Conservation (phyloP, 2,113 vertebrate species). For the Neogale vison region DNA sequence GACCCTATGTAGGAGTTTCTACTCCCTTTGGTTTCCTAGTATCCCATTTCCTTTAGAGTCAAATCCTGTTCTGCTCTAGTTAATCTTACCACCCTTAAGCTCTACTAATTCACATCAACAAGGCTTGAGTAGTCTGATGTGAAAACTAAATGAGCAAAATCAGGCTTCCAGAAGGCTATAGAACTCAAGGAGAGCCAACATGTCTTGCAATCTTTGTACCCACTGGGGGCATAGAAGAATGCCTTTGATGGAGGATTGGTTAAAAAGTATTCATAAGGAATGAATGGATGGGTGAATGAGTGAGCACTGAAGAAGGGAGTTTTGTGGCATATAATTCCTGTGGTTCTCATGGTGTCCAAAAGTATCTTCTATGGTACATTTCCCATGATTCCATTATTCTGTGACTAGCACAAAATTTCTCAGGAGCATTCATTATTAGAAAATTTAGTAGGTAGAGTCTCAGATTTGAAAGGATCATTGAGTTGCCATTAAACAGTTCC, state of each 20-base stretch:
- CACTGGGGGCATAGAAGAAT: not conserved
- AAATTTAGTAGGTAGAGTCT: not conserved
- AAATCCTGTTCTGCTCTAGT: not conserved
- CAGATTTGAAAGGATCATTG: not conserved
- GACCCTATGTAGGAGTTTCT: not conserved
- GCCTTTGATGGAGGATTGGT: not conserved
- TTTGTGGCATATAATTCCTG: not conserved
- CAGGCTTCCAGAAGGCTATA: not conserved
- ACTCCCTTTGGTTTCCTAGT: not conserved
- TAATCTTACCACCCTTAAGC: not conserved
- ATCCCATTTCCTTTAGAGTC: not conserved
- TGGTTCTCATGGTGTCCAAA: accelerated
- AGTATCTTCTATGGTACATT: not conserved
- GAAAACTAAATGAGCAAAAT: not conserved
- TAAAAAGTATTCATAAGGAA: not conserved
- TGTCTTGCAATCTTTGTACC: not conserved
- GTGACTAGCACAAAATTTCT: not conserved
- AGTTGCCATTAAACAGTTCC: not conserved
- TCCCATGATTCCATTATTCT: not conserved
- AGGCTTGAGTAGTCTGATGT: not conserved
- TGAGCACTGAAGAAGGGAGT: not conserved
- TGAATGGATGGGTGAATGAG: not conserved
- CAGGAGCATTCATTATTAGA: not conserved
- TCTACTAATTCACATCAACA: not conserved
- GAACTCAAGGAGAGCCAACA: not conserved